Base-by-base conservation (phyloP, 1,140 invertebrate species). In the Lutraria rhynchaena region DNA sequence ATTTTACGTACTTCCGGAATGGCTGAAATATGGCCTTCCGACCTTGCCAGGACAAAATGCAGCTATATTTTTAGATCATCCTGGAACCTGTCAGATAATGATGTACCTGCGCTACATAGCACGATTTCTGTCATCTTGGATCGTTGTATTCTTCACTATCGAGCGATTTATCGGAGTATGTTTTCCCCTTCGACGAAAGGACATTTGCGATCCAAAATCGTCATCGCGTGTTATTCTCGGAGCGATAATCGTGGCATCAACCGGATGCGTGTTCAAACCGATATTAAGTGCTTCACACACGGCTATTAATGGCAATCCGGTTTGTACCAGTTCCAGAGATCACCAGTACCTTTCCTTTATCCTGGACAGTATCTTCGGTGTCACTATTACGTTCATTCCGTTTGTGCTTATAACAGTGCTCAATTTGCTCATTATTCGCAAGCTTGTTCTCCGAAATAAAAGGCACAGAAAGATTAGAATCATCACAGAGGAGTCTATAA, bases 161-260 rank as follows among this genome's bases (percentile, higher is more conserved):
- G 78, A 81, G 53, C 37, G 78, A 65, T 96, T 95, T 93, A 95
- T 96, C 70, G 95, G 95, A 55, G 95, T 96, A n/a, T 95, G 95
- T 85, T 94, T 96, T 92, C 95, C 95, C 5, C 58, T 85, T 27
- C 60, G 70, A 2, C 60, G 81, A 22, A 74, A 76, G 49, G 73
- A 83, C 41, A 80, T 85, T 27, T 85, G 80, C 15, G 74, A 82
- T 27, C 44, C 73, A 3, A 65, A 61, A 15, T 78, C 80, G 24
- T 58, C 82, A 1, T 71, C 78, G 57, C 58, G 80, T 19, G 83
- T 84, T 1, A 76, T 86, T 46, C 44, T 82, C 1, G 60, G 75
- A 15, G 44, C 83, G 9, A 63, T 86, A 9, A 44, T 84, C 15
- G 51, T 78, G 17, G 83, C 82, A 5, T 71, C 76, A 0, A 58